Base-by-base conservation (phyloP, 2,888 invertebrate genomes). In the Synanthedon tipuliformis region DNA sequence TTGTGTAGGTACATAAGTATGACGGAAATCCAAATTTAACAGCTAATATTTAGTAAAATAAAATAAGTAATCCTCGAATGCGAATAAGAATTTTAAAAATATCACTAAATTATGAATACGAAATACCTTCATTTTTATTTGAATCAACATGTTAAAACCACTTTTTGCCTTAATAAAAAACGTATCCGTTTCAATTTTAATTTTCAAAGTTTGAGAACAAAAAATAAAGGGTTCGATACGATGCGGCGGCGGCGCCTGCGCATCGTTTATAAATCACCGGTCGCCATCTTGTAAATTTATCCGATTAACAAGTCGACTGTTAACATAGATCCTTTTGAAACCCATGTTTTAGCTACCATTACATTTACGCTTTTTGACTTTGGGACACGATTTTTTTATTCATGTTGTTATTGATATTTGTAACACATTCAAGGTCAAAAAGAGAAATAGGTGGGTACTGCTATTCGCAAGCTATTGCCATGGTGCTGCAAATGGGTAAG, bases 261-360 rank as follows among this genome's bases (percentile, higher is more conserved):
- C 72, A 65, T 73, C 75, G 59, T 64, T 67, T 71, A 80, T 77
- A 81, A 83, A 80, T 80, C 78, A 78, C 73, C 58, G 62, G 59
- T 73, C 69, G 75, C 74, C 80, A 75, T 80, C 73, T 79, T 78
- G 69, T 69, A 79, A 78, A 81, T 83, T 34, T 73, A 78, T 67
- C 71, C 73, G 81, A 83, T 83, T 81, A 82, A 75, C 78, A 72
- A 79, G 71, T 77, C 77, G 78, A 72, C 78, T 74, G 73, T 74
- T 73, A 75, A 67, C 69, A 69, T 69, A 68, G 73, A 75, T 70
- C 70, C 65, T 66, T 65, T 53, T 65, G 62, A 49, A 55, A 58
- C 61, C 63, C 54, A 69, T 69, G 71, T 64, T 67, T 63, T 61
- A 57, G 73, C 78, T 75, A 75, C 78, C 65, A 72, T 72, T 69